Percentiles rank a stretch among this genome's conserved stretches.
phyloP scores from a whole-genome alignment of 2,797 vertebrate species.

The Todus mexicanus region DNA sequence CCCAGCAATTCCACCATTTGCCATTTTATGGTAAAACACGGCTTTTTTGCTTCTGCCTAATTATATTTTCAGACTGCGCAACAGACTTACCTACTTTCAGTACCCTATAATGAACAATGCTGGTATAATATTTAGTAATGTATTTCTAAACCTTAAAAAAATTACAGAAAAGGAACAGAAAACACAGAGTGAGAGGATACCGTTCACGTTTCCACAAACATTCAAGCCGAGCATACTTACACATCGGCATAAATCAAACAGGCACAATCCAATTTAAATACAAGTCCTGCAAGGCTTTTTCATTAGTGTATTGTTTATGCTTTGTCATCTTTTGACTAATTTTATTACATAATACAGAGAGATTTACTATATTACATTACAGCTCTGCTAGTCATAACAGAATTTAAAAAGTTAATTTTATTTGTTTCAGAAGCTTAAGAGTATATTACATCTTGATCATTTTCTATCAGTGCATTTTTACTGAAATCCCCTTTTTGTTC shows the following conservation, averaged over 20 bases:
- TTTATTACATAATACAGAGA: slow-evolving; percentile 41
- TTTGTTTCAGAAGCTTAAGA: background rate
- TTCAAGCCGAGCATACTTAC: background rate
- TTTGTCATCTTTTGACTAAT: slow-evolving; percentile 59
- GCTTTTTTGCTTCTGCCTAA: background rate
- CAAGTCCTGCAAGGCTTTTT: slow-evolving; percentile 33
- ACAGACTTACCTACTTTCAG: background rate
- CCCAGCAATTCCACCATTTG: background rate
- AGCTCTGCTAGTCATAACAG: slow-evolving; percentile 15
- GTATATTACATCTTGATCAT: background rate
- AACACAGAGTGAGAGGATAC: background rate
- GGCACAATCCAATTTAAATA: slow-evolving; percentile 49
- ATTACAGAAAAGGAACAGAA: background rate
- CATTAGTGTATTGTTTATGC: slow-evolving; percentile 40
- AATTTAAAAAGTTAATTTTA: slow-evolving; percentile 37
- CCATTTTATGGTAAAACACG: background rate
- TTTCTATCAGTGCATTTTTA: background rate
- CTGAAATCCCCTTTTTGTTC: background rate
- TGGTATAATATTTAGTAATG: background rate
- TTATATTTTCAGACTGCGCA: background rate
- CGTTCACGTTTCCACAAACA: background rate
- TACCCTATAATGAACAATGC: background rate
- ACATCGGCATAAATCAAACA: slow-evolving; percentile 31
- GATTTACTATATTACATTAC: slow-evolving; percentile 27
- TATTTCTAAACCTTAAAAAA: background rate